These are phyloP conservation scores for Rhagoletis zephyria DNA, from an alignment of 1,140 invertebrate genomes.

Conservation along the genomic window DNA sequence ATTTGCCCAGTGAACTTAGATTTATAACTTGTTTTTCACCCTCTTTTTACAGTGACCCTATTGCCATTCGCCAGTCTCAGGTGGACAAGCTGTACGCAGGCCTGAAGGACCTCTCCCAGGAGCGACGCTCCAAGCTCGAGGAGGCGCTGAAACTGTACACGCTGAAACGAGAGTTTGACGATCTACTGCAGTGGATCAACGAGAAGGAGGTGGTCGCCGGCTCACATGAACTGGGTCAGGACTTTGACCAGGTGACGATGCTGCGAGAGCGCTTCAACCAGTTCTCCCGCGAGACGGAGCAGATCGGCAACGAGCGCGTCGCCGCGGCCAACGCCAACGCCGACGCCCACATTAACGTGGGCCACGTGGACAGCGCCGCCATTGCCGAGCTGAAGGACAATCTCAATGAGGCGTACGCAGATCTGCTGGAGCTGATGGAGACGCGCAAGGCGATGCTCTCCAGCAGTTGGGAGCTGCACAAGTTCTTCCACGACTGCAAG, in stretches of 20 bases:
- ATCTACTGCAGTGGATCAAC: conserved; percentile 98
- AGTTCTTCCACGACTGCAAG: conserved; percentile 99
- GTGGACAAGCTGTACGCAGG: conserved; percentile 99
- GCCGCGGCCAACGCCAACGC: conserved; percentile 94
- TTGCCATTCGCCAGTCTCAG: conserved; percentile 97
- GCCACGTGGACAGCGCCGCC: conserved; percentile 96
- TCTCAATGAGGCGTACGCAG: conserved; percentile 98
- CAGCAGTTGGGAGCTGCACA: conserved; percentile 95
- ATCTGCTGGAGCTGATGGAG: conserved; percentile 97
- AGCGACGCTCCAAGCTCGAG: conserved; percentile 93
- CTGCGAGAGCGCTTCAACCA: conserved; percentile 91
- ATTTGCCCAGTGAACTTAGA: no score
- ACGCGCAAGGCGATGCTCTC: conserved; percentile 96
- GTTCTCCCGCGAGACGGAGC: conserved; percentile 96
- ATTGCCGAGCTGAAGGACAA: conserved; percentile 99
- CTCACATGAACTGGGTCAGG: conserved; percentile 97
- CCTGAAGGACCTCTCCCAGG: conserved; percentile 95
- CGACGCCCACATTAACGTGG: conserved; percentile 93
- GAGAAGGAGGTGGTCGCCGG: conserved; percentile 97
- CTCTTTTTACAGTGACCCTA: conserved; percentile 92
- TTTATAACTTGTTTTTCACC: no score
- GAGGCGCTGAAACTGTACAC: conserved; percentile 97
- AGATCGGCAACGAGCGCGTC: conserved; percentile 95
- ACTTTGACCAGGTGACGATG: conserved; percentile 97
- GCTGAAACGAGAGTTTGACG: conserved; percentile 96